Conservation (phyloP, 1,140 invertebrate genomes). For the Palaemon carinicauda region DNA sequence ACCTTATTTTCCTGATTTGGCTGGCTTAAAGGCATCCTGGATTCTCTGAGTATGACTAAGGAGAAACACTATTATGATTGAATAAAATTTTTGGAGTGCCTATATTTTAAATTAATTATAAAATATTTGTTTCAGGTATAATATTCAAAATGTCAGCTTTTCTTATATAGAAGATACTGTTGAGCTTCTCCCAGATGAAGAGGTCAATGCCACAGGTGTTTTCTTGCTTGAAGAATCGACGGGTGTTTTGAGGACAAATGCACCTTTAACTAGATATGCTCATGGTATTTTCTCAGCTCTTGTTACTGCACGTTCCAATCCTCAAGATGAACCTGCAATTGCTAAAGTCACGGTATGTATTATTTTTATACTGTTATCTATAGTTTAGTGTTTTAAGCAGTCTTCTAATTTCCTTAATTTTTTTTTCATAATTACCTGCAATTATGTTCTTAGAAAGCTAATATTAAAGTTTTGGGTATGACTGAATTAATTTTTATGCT, state of each 20-base stretch:
- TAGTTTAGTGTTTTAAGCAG: background rate
- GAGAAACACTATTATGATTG: too few relatives aligned
- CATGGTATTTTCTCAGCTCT: constrained; percentile 76
- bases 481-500: background rate
- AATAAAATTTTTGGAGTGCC: too few relatives aligned
- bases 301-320: constrained; percentile 73
- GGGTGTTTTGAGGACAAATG: constrained; percentile 76
- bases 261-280: constrained; percentile 74
- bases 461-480: too few relatives aligned
- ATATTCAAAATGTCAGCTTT: constrained; percentile 53
- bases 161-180: constrained; percentile 50
- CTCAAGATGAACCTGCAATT: constrained; percentile 43
- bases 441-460: too few relatives aligned
- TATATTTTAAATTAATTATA: too few relatives aligned
- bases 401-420: too few relatives aligned
- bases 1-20: too few relatives aligned
- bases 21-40: too few relatives aligned
- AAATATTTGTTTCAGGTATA: constrained; percentile 38
- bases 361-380: background rate
- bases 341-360: constrained; percentile 54
- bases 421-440: too few relatives aligned
- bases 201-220: constrained; percentile 62
- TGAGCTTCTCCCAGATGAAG: constrained; percentile 62
- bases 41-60: too few relatives aligned
- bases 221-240: constrained; percentile 72